These are phyloP conservation scores for Epinephelus awoara DNA, from an alignment of 2,797 vertebrate genomes.

Conservation along the genomic window DNA sequence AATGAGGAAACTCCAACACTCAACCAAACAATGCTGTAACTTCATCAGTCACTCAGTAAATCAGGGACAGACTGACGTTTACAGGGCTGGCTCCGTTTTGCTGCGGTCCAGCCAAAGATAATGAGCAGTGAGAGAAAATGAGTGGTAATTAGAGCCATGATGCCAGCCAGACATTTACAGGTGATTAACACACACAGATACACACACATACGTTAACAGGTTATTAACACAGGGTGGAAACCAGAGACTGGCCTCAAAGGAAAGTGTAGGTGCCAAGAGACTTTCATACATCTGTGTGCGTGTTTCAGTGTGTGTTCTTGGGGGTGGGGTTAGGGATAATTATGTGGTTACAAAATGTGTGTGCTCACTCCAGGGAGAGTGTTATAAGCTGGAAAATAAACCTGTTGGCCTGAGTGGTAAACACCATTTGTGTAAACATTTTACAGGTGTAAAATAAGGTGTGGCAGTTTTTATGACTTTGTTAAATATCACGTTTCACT, in stretches of 20 bases:
- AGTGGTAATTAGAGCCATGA: constrained; percentile 61
- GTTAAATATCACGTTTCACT: no score
- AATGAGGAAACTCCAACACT: not conserved
- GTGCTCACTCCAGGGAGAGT: constrained; percentile 46
- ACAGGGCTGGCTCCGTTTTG: not conserved
- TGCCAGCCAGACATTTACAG: constrained; percentile 53
- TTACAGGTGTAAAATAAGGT: no score
- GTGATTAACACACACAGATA: constrained; percentile 50
- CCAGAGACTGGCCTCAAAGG: constrained; percentile 13
- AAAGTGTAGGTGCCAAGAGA: constrained; percentile 27
- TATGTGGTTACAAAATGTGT: constrained; percentile 21
- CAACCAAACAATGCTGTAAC: not conserved
- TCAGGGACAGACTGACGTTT: not conserved
- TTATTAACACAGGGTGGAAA: constrained; percentile 48
- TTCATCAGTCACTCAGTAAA: not conserved
- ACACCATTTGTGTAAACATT: constrained; percentile 10
- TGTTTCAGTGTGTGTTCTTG: not conserved
- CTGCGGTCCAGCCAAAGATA: constrained; percentile 21
- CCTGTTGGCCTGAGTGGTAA: constrained; percentile 25
- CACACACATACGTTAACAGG: constrained; percentile 12
- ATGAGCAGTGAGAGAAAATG: constrained; percentile 37
- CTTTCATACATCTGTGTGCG: not conserved
- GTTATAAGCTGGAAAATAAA: constrained; percentile 52
- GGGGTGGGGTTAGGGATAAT: constrained; percentile 33
- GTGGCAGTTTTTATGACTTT: no score